phyloP scores from a whole-genome alignment of 2,113 vertebrate species.

The Leucoraja erinaceus region DNA sequence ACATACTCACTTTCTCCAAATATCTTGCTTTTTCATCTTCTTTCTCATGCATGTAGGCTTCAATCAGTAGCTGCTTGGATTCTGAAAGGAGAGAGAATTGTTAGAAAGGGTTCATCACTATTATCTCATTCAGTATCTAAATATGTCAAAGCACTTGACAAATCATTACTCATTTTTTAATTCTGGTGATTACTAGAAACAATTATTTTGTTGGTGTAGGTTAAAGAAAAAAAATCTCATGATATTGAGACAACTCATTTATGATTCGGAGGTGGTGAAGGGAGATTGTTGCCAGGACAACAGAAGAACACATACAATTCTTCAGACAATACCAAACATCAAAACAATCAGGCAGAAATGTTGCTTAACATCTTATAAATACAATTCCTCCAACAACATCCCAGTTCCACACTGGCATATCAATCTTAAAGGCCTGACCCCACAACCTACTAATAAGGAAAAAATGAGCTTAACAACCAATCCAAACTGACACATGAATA shows the following conservation, averaged over 20 bases:
- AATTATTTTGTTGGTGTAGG: background rate
- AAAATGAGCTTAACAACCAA: background rate
- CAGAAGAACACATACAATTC: background rate
- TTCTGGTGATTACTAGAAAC: background rate
- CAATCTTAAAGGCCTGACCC: background rate
- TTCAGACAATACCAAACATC: background rate
- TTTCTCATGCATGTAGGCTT: constrained; percentile 46
- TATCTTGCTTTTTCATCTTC: constrained; percentile 49
- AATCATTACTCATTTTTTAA: background rate
- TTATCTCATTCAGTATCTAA: background rate
- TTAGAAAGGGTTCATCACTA: background rate
- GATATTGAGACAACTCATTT: background rate
- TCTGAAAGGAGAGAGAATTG: constrained; percentile 46
- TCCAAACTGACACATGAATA: background rate
- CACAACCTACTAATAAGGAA: background rate
- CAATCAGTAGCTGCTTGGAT: constrained; percentile 38
- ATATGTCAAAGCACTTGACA: background rate
- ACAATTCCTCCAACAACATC: background rate
- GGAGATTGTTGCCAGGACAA: background rate
- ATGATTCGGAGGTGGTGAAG: background rate
- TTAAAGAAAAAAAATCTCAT: background rate
- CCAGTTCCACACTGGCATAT: background rate
- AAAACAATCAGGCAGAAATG: background rate
- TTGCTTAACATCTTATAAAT: background rate
- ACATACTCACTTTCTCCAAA: constrained; percentile 55